Base-by-base conservation (phyloP, 1,140 invertebrate species). In the Drosophila sproati region DNA sequence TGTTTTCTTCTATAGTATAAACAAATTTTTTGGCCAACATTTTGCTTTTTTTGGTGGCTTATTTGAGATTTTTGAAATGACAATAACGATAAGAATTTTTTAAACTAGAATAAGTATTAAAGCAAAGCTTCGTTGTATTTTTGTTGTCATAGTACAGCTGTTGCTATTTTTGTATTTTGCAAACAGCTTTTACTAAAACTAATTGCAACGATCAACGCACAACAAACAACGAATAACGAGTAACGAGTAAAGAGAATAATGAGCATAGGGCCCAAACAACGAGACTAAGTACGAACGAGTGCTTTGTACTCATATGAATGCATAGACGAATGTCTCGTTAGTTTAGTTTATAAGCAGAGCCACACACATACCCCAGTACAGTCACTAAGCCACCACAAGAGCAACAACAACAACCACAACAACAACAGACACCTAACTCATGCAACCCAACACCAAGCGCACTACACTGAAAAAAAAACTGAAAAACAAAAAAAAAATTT, bases 21-120 rank as follows among this genome's bases (percentile, higher is more conserved):
- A 28, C 64, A 64, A 61, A 69, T 69, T 54, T 72, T 47, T 32
- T 56, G 52, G 54, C 61, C 63, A 73, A 47, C 35, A 52, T 77
- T 87, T 87, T 82, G 79, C 82, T 87, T 87, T 87, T 87, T 87
- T 87, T 80, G 77, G 80, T 76, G 71, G 83, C 82, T 85, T 86
- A 56, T 73, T 73, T 63, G 31, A 28, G 28, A 43, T 61, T 77
- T 35, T 59, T 52, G 32, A 41, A 64, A 50, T 51, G 43, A 43
- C 28, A 55, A 51, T 41, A 54, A 71, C 31, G 32, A 50, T 34
- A 72, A 59, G 37, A 51, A 54, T 43, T 76, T 76, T 4, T 52
- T 54, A n/a, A 43, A 50, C 37, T 57, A 66, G 62, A 6, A 4
- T 56, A 66, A 57, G 43, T 28, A 1, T 20, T 59, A 12, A 10